Evolutionary conservation across 2,113 vertebrate species (phyloP), one percentile per base, ranked within the genome.

Genomic region (Lophotis ruficrista): DNA sequence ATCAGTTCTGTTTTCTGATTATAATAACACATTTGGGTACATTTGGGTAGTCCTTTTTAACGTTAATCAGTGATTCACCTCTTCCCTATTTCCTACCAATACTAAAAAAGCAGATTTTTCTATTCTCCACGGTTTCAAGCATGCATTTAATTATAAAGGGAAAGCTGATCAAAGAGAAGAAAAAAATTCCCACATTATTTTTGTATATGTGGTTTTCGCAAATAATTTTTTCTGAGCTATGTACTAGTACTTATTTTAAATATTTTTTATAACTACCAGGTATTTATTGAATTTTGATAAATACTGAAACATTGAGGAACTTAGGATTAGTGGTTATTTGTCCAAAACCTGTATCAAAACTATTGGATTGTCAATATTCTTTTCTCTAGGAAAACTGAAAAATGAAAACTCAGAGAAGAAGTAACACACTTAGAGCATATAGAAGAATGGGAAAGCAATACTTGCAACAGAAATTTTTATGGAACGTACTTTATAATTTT

Each of bases 1-100:
- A 88, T 92, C 61, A 66, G 27, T 81, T 94, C 45, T 96, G 14
- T 62, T 83, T 95, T 90, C 47, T 93, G 68, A 81, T 92, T 95
- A 73, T 81, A 95, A 83, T 73, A 88, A 64, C 18, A 70, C 21
- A 43, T 82, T 94, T 87, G 10, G 3, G 1, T 54, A 80, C 21
- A 43, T 82, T 94, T 87, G 10, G 3, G 1, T 54, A 80, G 47
- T 69, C 47, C 13, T 90, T 91, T 95, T 68, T 51, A 83, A 66
- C 2, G 5, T 31, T 77, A 90, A 83, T 87, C 70, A 70, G 14
- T 91, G 73, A 91, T 54, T 93, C 82, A 83, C 23, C 37, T 95
- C 54, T 80, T 91, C 85, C 28, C 8, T 60, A 47, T 82, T 87
- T 78, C 81, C 23, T 88, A 21, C 62, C n/a, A 91, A 80, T 86